Conservation (phyloP, 1,140 invertebrate species). For the Sipha flava region DNA sequence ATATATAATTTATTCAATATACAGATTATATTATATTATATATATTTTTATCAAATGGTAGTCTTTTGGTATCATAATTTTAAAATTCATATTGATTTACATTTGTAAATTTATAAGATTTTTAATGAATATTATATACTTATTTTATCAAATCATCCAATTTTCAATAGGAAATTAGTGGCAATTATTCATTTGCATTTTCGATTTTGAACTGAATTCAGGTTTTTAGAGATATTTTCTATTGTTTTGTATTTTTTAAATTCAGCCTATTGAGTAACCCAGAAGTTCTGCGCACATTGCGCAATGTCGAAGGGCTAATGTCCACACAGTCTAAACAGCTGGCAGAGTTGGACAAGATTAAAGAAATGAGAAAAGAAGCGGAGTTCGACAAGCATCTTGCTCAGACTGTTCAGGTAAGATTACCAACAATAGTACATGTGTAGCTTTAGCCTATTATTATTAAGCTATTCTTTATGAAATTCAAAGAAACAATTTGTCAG, state of each 20-base stretch:
- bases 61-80: too few relatives aligned
- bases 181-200: background rate
- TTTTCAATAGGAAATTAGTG: background rate
- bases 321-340: slow-evolving; percentile 42
- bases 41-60: background rate
- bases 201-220: background rate
- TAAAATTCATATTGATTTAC: too few relatives aligned
- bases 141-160: background rate
- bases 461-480: background rate
- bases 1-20: background rate
- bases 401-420: slow-evolving; percentile 53
- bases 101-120: too few relatives aligned
- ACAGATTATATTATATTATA: background rate
- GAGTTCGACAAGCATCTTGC: slow-evolving; percentile 71
- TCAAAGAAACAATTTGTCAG: background rate
- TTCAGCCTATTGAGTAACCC: slow-evolving; percentile 61
- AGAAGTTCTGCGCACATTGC: slow-evolving; percentile 60
- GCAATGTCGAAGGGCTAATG: slow-evolving; percentile 53
- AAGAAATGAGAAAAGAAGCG: slow-evolving; percentile 63
- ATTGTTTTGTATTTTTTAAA: slow-evolving; percentile 32
- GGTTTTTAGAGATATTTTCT: slow-evolving; percentile 17
- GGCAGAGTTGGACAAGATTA: slow-evolving; percentile 51
- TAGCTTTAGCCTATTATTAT: slow-evolving; percentile 1
- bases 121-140: background rate
- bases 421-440: background rate